These are phyloP conservation scores for Tuberolachnus salignus DNA, from an alignment of 2,888 invertebrate genomes.

Conservation along the genomic window DNA sequence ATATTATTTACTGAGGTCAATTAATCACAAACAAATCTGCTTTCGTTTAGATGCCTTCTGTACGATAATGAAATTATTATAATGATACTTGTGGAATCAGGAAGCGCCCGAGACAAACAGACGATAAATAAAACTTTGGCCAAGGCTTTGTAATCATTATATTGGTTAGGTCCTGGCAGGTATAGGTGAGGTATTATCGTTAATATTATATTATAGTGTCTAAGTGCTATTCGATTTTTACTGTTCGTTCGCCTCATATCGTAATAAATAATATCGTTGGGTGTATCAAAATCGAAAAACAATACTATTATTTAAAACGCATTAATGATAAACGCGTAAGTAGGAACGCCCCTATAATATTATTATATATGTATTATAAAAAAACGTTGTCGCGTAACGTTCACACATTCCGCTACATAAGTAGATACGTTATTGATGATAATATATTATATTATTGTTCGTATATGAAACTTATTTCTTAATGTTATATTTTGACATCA, in stretches of 20 bases:
- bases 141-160: constrained; percentile 28
- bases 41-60: background rate
- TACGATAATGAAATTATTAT: background rate
- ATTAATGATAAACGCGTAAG: background rate
- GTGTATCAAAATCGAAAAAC: background rate
- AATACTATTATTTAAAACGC: background rate
- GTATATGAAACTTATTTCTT: constrained; percentile 7
- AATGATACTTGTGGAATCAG: constrained; percentile 11
- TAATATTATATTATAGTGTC: background rate
- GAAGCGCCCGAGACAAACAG: constrained; percentile 14
- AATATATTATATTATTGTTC: background rate
- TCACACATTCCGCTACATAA: background rate
- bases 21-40: constrained; percentile 1
- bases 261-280: background rate
- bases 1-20: background rate
- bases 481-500: constrained; percentile 1
- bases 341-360: background rate
- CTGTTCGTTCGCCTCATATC: background rate
- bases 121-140: constrained; percentile 28
- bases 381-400: background rate
- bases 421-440: background rate
- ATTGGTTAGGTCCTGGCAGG: background rate
- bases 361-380: background rate
- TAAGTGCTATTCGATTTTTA: background rate
- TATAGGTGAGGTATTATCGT: background rate